Conservation (phyloP, 2,888 invertebrate genomes). For the Caenorhabditis parvicauda region DNA sequence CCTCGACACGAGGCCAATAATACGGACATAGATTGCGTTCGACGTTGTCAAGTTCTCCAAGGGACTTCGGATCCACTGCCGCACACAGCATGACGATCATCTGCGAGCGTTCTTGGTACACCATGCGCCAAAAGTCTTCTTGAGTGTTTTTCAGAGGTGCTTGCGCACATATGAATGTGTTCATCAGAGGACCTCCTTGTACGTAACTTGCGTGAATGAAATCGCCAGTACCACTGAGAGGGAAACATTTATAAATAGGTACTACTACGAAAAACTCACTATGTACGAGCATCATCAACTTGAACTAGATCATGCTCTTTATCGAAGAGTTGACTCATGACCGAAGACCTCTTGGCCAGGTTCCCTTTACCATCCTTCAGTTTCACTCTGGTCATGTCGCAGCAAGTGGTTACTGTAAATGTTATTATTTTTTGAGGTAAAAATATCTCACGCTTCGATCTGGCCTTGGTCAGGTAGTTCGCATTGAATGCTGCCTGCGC, state of each 20-base stretch:
- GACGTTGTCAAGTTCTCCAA: slow-evolving; percentile 31
- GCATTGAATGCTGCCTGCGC: slow-evolving; percentile 49
- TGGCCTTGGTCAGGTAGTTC: slow-evolving; percentile 51
- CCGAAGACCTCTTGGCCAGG: slow-evolving; percentile 19
- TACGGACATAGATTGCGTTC: slow-evolving; percentile 43
- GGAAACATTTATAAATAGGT: background rate
- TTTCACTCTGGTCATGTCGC: slow-evolving; percentile 33
- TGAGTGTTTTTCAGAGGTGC: slow-evolving; percentile 51
- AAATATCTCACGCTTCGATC: slow-evolving; percentile 31
- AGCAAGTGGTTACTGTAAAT: slow-evolving; percentile 29
- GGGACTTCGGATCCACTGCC: slow-evolving; percentile 40
- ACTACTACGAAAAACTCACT: slow-evolving; percentile 10
- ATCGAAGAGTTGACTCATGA: slow-evolving; percentile 17
- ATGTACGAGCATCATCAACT: slow-evolving; percentile 3
- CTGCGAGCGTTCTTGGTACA: slow-evolving; percentile 38
- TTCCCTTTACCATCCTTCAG: slow-evolving; percentile 25
- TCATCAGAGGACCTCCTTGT: slow-evolving; percentile 55
- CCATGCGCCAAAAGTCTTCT: slow-evolving; percentile 56
- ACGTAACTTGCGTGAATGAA: slow-evolving; percentile 59
- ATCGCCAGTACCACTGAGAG: slow-evolving; percentile 49
- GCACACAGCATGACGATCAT: slow-evolving; percentile 57
- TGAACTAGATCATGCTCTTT: slow-evolving; percentile 18
- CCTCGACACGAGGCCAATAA: slow-evolving; percentile 52
- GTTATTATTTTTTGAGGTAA: slow-evolving; percentile 14
- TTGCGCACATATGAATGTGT: slow-evolving; percentile 58